A percentile compares a stretch with the other conserved stretches of the same genome.
Conservation (phyloP, 2,888 invertebrate species). For the Schrankia costaestrigalis region DNA sequence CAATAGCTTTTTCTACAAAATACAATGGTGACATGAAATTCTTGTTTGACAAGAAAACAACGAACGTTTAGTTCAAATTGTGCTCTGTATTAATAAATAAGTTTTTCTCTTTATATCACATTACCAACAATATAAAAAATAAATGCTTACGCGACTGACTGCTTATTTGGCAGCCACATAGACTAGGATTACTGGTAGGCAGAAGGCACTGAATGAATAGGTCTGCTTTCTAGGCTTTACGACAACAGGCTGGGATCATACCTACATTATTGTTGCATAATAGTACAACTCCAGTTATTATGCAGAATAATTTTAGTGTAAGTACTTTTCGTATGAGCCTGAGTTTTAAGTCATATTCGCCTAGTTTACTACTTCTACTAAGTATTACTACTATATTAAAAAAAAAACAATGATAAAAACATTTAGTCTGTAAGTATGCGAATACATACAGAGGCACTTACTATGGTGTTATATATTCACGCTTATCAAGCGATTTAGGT, state of each 20-base stretch:
- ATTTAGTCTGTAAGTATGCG: slow-evolving; percentile 27
- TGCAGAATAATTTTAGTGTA: slow-evolving; percentile 26
- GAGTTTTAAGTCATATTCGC: too few species aligned
- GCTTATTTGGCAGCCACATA: slow-evolving; percentile 49
- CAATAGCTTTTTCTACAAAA: slow-evolving; percentile 37
- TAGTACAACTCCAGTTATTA: slow-evolving; percentile 61
- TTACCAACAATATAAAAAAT: slow-evolving; percentile 75
- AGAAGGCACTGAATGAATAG: slow-evolving; percentile 62
- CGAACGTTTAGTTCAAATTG: slow-evolving; percentile 37
- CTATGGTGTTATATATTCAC: slow-evolving; percentile 29
- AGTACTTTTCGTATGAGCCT: too few species aligned
- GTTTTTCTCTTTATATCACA: slow-evolving; percentile 54
- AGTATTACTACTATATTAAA: slow-evolving; percentile 28
- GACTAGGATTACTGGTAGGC: slow-evolving; percentile 77
- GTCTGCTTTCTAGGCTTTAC: slow-evolving; percentile 18
- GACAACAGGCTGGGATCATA: slow-evolving; percentile 8
- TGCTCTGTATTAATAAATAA: slow-evolving; percentile 52
- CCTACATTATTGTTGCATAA: slow-evolving; percentile 28
- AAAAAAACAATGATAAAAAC: slow-evolving; percentile 35
- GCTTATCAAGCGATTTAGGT: slow-evolving; percentile 26
- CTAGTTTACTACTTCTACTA: slow-evolving; percentile 19
- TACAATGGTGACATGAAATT: slow-evolving; percentile 34
- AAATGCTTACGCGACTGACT: slow-evolving; percentile 77
- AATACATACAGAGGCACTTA: slow-evolving; percentile 38
- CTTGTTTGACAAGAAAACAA: slow-evolving; percentile 55